phyloP scores from a whole-genome alignment of 2,797 vertebrate genomes.

The Bufotes viridis region DNA sequence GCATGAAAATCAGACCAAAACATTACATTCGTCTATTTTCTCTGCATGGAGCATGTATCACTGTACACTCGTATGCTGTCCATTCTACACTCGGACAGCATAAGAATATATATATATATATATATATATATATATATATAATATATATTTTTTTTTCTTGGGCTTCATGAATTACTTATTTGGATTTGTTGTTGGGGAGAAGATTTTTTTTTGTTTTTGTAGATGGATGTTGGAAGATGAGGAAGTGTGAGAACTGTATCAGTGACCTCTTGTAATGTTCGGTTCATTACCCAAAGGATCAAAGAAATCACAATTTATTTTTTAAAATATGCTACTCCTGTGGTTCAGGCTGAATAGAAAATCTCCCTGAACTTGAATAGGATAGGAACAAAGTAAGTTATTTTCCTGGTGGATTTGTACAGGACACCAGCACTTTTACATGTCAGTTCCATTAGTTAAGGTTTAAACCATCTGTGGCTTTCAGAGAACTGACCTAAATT shows the following conservation, averaged over 20 bases:
- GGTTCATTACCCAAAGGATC: not conserved
- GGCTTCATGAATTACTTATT: no score
- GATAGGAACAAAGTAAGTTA: slow-evolving; percentile 6
- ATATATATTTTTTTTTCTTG: no score
- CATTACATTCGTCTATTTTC: no score
- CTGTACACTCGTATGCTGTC: no score
- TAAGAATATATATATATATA: no score
- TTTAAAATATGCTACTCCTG: not conserved
- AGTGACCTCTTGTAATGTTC: not conserved
- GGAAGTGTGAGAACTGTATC: not conserved
- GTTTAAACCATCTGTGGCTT: slow-evolving; percentile 37
- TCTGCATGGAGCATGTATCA: no score
- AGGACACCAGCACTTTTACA: not conserved
- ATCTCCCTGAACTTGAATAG: slow-evolving; percentile 6
- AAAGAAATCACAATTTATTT: not conserved
- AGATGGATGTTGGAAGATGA: not conserved
- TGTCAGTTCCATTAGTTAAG: slow-evolving; percentile 36
- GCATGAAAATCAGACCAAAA: no score
- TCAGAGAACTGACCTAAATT: slow-evolving; percentile 7
- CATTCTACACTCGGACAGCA: no score
- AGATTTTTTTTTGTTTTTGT: not conserved
- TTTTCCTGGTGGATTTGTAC: slow-evolving; percentile 18
- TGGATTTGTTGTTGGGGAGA: not conserved
- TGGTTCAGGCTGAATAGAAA: not conserved
- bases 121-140: no score